phyloP scores from a whole-genome alignment of 2,888 invertebrate genomes.

The Tubulanus polymorphus region DNA sequence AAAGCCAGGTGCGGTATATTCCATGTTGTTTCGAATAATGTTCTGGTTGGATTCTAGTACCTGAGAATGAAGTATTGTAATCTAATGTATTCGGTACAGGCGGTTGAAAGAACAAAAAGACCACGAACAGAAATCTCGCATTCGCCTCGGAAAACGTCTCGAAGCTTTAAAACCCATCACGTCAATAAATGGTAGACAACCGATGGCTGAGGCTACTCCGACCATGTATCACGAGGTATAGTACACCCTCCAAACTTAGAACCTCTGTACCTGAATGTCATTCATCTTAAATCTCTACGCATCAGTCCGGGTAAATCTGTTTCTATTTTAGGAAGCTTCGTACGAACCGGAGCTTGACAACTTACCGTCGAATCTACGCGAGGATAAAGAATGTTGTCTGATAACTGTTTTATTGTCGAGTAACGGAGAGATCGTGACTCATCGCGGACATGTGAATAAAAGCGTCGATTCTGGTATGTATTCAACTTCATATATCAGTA shows the following conservation, averaged over 20 bases:
- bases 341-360: slow-evolving; percentile 38
- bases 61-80: neutral
- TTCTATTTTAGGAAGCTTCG: slow-evolving; percentile 35
- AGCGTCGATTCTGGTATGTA: slow-evolving; percentile 40
- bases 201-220: slow-evolving; percentile 39
- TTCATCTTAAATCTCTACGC: neutral
- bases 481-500: too few species aligned
- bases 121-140: slow-evolving; percentile 28
- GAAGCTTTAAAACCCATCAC: slow-evolving; percentile 34
- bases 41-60: too few species aligned
- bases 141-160: slow-evolving; percentile 32
- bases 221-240: slow-evolving; percentile 41
- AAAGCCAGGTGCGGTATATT: too few species aligned
- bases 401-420: slow-evolving; percentile 40
- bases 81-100: slow-evolving; percentile 17
- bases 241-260: neutral
- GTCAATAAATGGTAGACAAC: slow-evolving; percentile 33
- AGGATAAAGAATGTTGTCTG: slow-evolving; percentile 28
- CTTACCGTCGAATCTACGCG: slow-evolving; percentile 29
- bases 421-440: slow-evolving; percentile 41
- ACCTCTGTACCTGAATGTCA: neutral
- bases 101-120: slow-evolving; percentile 32
- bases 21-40: too few species aligned
- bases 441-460: slow-evolving; percentile 32
- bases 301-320: neutral